Conservation (phyloP, 2,797 vertebrate species). For the Gymnopithys bicolor region DNA sequence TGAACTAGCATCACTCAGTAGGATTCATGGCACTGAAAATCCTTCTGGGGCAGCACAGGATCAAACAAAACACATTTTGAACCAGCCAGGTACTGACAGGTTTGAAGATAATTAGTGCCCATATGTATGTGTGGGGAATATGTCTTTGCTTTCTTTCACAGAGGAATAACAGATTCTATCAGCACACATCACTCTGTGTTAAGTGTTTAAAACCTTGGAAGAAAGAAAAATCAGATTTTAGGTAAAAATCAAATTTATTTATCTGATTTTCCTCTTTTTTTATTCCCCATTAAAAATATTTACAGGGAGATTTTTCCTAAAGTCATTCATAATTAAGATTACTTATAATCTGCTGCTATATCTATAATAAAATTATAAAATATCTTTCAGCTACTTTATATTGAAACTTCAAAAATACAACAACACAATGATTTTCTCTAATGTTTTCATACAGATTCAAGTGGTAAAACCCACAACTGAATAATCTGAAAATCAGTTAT, state of each 20-base stretch:
- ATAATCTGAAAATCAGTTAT: neutral
- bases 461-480: neutral
- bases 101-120: neutral
- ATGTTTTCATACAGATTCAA: neutral
- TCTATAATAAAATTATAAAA: neutral
- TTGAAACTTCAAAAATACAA: neutral
- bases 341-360: neutral
- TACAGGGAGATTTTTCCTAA: neutral
- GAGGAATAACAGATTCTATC: neutral
- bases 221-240: neutral
- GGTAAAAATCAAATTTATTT: neutral
- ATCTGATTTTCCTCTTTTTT: neutral
- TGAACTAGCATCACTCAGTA: neutral
- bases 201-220: neutral
- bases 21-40: neutral
- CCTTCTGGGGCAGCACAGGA: neutral
- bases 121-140: neutral
- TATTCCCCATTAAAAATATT: neutral
- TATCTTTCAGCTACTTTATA: neutral
- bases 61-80: fast-evolving
- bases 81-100: neutral
- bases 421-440: neutral
- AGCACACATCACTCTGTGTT: neutral
- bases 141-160: neutral
- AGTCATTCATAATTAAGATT: neutral